Conservation (phyloP, 2,888 invertebrate genomes). For the Orthonevra nobilis region DNA sequence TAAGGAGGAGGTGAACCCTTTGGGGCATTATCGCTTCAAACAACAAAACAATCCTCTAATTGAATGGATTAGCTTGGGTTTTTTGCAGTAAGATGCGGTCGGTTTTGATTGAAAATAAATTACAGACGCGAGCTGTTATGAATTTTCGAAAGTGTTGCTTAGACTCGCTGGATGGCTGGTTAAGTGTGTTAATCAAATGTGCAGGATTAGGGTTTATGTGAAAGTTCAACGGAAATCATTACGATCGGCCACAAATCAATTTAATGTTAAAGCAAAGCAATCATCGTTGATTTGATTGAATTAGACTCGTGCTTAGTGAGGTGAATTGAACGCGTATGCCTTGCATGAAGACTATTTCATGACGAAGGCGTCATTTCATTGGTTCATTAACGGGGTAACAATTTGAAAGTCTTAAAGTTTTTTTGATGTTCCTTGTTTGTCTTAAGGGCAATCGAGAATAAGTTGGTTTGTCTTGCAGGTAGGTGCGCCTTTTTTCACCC, state of each 20-base stretch:
- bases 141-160: slow-evolving; percentile 7
- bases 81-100: background rate
- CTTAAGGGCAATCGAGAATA: too few species aligned
- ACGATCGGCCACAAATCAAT: slow-evolving; percentile 14
- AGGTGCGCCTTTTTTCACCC: too few species aligned
- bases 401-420: too few species aligned
- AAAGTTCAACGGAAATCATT: slow-evolving; percentile 25
- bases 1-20: slow-evolving; percentile 13
- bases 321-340: too few species aligned
- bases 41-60: slow-evolving; percentile 3
- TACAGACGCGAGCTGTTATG: background rate
- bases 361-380: too few species aligned
- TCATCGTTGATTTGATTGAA: slow-evolving; percentile 8
- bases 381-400: too few species aligned
- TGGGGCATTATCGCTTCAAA: slow-evolving; percentile 23
- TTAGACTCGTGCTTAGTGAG: too few species aligned
- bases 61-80: slow-evolving; percentile 30
- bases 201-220: slow-evolving; percentile 9
- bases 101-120: slow-evolving; percentile 15
- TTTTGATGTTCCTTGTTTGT: too few species aligned
- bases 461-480: too few species aligned
- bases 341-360: too few species aligned
- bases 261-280: slow-evolving; percentile 3
- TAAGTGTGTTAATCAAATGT: slow-evolving; percentile 14
- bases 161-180: background rate